Conservation (phyloP, 1,140 invertebrate genomes). For the Leptonema lineaticorne region DNA sequence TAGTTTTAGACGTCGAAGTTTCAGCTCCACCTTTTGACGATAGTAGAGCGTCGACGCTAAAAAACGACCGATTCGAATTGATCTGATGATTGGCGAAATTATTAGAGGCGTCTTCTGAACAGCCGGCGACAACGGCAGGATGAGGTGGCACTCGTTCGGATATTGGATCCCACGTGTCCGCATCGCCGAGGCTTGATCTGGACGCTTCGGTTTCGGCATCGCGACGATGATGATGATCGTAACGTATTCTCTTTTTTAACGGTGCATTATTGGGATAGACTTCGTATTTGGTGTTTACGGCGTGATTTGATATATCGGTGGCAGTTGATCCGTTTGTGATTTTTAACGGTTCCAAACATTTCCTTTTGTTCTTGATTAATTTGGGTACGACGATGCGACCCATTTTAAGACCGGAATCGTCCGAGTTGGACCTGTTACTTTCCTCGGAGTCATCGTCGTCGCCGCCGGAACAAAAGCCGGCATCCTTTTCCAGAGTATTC, state of each 20-base stretch:
- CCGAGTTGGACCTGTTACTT: constrained; percentile 67
- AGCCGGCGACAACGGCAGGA: constrained; percentile 43
- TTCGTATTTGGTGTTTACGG: too few relatives aligned
- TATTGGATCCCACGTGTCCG: constrained; percentile 52
- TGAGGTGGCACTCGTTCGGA: constrained; percentile 41
- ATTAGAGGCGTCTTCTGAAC: constrained; percentile 42
- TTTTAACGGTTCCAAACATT: constrained; percentile 69
- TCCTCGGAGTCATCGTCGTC: constrained; percentile 67
- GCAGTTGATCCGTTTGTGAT: constrained; percentile 43
- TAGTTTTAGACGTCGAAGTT: constrained; percentile 40
- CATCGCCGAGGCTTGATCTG: constrained; percentile 47
- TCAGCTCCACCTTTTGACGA: constrained; percentile 45
- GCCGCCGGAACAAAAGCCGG: constrained; percentile 70
- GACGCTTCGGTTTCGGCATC: constrained; percentile 46
- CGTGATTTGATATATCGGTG: too few relatives aligned
- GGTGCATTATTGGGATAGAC: too few relatives aligned
- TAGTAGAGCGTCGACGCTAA: constrained; percentile 48
- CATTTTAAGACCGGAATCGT: constrained; percentile 71
- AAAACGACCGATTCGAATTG: constrained; percentile 47
- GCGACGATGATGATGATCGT: constrained; percentile 44
- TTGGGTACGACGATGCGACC: constrained; percentile 64
- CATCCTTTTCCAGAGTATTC: constrained; percentile 59
- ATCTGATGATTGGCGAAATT: constrained; percentile 49
- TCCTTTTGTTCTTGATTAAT: constrained; percentile 64
- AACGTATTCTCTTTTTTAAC: constrained; percentile 67